phyloP scores from a whole-genome alignment of 2,113 vertebrate genomes.

The Coracopsis vasa region DNA sequence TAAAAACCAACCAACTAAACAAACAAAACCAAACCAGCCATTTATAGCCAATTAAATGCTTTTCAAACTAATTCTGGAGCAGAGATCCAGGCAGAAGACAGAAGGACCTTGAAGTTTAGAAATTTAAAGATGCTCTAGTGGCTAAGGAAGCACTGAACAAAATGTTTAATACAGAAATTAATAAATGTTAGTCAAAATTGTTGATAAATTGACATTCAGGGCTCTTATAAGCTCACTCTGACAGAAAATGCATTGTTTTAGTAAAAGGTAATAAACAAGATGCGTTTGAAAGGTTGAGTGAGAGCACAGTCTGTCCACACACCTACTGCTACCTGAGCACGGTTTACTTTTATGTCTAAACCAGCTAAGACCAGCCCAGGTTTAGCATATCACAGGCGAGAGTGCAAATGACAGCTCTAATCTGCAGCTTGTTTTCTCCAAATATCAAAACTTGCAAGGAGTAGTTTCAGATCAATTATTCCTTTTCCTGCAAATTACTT shows the following conservation, averaged over 20 bases:
- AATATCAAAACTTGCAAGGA: not conserved
- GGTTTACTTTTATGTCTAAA: slow-evolving; percentile 1
- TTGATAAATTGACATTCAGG: not conserved
- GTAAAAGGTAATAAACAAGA: not conserved
- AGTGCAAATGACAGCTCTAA: not conserved
- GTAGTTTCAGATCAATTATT: not conserved
- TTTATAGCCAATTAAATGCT: not conserved
- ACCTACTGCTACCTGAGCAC: not conserved
- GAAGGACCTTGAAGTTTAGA: not conserved
- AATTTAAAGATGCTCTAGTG: not conserved
- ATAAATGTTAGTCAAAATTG: not conserved
- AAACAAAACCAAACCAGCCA: not conserved
- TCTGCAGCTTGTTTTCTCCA: not conserved
- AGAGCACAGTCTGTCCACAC: not conserved
- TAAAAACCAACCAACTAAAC: not conserved
- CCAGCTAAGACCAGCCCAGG: not conserved
- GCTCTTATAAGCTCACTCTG: not conserved
- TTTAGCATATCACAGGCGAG: not conserved
- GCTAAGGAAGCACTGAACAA: not conserved
- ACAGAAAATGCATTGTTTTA: not conserved
- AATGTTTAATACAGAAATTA: not conserved
- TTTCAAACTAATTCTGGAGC: not conserved
- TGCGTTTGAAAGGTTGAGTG: not conserved
- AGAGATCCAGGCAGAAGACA: not conserved
- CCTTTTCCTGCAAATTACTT: slow-evolving; percentile 20